Base-by-base conservation (phyloP, 2,797 vertebrate species). In the Sebastes miniatus region DNA sequence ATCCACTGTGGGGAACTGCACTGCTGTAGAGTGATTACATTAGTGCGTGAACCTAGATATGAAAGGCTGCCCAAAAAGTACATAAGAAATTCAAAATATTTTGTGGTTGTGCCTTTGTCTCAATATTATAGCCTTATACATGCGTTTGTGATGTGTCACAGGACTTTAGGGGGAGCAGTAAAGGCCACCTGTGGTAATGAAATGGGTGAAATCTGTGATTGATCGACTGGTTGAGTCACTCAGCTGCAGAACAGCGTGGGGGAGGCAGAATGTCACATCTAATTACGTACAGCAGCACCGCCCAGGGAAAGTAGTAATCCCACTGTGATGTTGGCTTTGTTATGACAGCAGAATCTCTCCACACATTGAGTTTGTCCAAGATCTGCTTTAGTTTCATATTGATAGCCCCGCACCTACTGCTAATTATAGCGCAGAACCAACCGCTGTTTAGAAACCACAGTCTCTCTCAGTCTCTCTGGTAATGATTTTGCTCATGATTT, bases 241-340 rank as follows among this genome's bases (percentile, higher is more conserved):
- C 79, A 61, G 83, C 86, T 80, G 80, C 76, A 83, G 88, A 83
- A 31, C 76, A 66, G 79, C 24, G 56, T 77, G 85, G 54, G 62
- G 77, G 89, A 88, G 87, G 83, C 85, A 87, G 74, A 81, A 85
- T 92, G 92, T 91, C 91, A 89, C 80, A 85, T 92, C 85, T 92
- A 86, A 92, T 93, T 91, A 92, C 16, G n/a, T 83, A 72, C 73
- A 77, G 79, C 73, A 76, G 73, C 59, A 58, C 57, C 20, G 79
- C 85, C 80, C 68, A 79, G 82, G 87, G 85, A 83, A 84, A 84
- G 73, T 57, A 81, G 76, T 89, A 82, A 91, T 91, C 87, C 87
- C 83, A 79, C 85, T 84, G 83, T 86, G 84, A 86, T 84, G 86
- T 91, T 88, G 88, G 79, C 83, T 85, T 73, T 89, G 89, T 90